Percentiles rank a stretch among this genome's conserved stretches.
phyloP scores from a whole-genome alignment of 92 coral and sea anemone genomes.

The Desmophyllum pertusum region DNA sequence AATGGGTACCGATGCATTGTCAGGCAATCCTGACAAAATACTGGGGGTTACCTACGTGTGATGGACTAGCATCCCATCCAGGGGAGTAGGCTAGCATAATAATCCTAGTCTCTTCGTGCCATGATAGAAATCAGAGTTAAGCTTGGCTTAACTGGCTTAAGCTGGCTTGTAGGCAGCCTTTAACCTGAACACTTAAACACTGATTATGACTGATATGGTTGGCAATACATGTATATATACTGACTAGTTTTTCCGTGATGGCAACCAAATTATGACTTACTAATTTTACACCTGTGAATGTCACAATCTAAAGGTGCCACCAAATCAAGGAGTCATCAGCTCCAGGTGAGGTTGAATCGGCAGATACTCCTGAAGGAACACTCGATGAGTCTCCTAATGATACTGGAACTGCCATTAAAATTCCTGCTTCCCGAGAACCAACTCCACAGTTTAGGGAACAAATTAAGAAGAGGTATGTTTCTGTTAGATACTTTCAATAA shows the following conservation, averaged over 20 bases:
- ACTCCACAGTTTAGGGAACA: conserved; percentile 59
- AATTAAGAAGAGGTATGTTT: conserved; percentile 36
- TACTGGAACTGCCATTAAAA: conserved; percentile 80
- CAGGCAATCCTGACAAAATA: no score
- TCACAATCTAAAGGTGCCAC: background rate
- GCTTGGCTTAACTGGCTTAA: no score
- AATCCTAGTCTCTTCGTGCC: background rate
- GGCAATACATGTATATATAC: background rate
- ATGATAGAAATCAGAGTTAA: no score
- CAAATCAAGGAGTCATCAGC: background rate
- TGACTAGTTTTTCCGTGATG: background rate
- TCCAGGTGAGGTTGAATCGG: background rate
- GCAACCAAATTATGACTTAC: background rate
- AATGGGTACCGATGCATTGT: no score
- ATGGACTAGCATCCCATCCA: background rate
- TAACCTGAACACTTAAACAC: no score
- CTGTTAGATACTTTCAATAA: no score
- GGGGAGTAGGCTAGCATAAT: background rate
- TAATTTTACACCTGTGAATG: background rate
- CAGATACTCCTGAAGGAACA: conserved; percentile 4
- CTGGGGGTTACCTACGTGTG: no score
- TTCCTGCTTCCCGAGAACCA: conserved; percentile 52
- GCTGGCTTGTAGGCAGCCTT: no score
- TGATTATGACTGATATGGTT: background rate
- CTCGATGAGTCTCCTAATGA: conserved; percentile 51